phyloP scores from a whole-genome alignment of 2,113 vertebrate genomes.

The Leptobrachium ailaonicum region DNA sequence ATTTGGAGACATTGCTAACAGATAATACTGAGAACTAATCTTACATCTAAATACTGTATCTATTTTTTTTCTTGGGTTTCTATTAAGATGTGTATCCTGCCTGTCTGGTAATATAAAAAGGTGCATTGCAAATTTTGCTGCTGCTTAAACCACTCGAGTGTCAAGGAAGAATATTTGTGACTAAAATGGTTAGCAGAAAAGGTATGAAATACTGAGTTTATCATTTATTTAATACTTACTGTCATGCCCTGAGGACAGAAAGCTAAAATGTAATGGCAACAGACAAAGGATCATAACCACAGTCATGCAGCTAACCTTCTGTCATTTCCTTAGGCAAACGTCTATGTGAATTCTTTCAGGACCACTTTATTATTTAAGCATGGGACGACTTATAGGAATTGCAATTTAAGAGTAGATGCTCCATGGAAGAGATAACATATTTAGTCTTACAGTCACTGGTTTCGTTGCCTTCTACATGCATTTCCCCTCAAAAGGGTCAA shows the following conservation, averaged over 20 bases:
- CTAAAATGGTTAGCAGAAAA: conserved; percentile 47
- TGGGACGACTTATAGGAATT: conserved; percentile 59
- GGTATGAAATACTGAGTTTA: conserved; percentile 65
- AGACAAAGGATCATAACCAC: conserved; percentile 74
- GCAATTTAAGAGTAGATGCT: conserved; percentile 54
- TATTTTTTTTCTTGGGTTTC: background rate
- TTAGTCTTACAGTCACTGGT: conserved; percentile 53
- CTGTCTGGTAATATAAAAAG: background rate
- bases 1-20: too few species aligned
- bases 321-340: conserved; percentile 69
- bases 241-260: conserved; percentile 65
- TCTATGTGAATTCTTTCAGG: conserved; percentile 62
- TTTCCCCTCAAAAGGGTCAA: too few species aligned
- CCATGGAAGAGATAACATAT: conserved; percentile 55
- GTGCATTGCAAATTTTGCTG: background rate
- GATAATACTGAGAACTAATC: too few species aligned
- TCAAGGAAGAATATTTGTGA: conserved; percentile 55
- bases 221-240: conserved; percentile 76
- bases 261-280: conserved; percentile 80
- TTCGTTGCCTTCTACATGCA: too few species aligned
- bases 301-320: conserved; percentile 70
- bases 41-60: too few species aligned
- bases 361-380: conserved; percentile 64
- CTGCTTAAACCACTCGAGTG: conserved; percentile 64
- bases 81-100: background rate